phyloP scores from a whole-genome alignment of 2,888 invertebrate species.

The Zhengitettix transpicula region DNA sequence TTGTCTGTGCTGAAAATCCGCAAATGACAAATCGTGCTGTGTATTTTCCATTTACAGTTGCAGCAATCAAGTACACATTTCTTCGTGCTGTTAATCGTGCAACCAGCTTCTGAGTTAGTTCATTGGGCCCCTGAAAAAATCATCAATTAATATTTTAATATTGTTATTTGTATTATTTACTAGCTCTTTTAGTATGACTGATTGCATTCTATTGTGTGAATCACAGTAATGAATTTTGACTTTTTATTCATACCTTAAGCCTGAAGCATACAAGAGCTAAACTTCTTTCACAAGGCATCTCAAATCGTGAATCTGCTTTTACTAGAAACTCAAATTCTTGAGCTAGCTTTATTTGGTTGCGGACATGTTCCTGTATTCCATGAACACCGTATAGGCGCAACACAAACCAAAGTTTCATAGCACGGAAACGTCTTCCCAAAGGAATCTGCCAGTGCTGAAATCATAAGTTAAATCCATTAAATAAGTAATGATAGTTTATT shows the following conservation, averaged over 20 bases:
- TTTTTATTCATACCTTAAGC: not conserved
- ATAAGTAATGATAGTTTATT: too few relatives aligned
- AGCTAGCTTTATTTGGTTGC: slow-evolving; percentile 58
- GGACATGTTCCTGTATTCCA: slow-evolving; percentile 59
- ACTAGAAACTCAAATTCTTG: slow-evolving; percentile 60
- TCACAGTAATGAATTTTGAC: too few relatives aligned
- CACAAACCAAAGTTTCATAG: slow-evolving; percentile 89
- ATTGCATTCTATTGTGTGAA: too few relatives aligned
- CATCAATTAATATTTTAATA: not conserved
- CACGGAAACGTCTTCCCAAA: slow-evolving; percentile 70
- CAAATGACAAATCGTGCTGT: slow-evolving; percentile 72
- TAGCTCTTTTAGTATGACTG: too few relatives aligned
- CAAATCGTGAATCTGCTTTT: slow-evolving; percentile 31
- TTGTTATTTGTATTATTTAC: too few relatives aligned
- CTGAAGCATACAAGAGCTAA: not conserved
- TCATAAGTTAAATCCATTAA: not conserved
- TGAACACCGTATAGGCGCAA: slow-evolving; percentile 66
- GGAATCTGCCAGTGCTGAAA: slow-evolving; percentile 77
- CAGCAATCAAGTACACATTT: slow-evolving; percentile 67
- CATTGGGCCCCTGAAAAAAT: slow-evolving; percentile 40
- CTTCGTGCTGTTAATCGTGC: slow-evolving; percentile 56
- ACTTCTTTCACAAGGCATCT: not conserved
- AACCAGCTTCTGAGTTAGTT: slow-evolving; percentile 48
- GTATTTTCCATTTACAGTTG: slow-evolving; percentile 45
- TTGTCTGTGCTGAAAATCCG: slow-evolving; percentile 47